Percentiles rank a stretch among this genome's conserved stretches.
These are phyloP conservation scores for Xylota sylvarum DNA, from an alignment of 2,888 invertebrate genomes.

Conservation along the genomic window DNA sequence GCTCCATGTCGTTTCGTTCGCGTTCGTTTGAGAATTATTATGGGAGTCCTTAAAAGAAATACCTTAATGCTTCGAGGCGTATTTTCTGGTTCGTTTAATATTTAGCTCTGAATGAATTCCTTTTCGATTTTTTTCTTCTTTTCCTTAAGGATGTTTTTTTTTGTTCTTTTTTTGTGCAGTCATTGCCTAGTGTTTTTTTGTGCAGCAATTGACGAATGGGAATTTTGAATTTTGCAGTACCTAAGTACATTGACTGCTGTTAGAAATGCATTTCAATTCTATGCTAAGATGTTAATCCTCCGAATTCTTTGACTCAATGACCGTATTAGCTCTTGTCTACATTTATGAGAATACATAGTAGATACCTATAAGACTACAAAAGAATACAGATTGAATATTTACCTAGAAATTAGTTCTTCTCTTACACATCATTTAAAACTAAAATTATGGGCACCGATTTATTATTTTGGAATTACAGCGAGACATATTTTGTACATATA, in stretches of 20 bases:
- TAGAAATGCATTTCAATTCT: neutral
- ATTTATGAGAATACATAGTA: too few species aligned
- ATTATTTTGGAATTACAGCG: too few species aligned
- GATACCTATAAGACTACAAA: too few species aligned
- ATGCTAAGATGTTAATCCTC: too few species aligned
- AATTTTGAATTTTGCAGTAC: conserved; percentile 13
- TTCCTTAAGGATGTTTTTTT: conserved; percentile 11
- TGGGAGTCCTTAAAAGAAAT: conserved; percentile 41
- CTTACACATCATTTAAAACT: too few species aligned
- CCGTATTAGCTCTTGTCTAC: too few species aligned
- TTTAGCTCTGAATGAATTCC: conserved; percentile 40
- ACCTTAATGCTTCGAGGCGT: conserved; percentile 36
- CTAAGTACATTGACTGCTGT: neutral
- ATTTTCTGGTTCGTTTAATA: conserved; percentile 59
- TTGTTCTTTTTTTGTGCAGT: conserved; percentile 14
- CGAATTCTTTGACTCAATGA: too few species aligned
- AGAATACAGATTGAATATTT: too few species aligned
- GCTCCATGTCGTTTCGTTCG: conserved; percentile 35
- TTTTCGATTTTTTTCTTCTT: conserved; percentile 11
- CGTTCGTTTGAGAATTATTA: conserved; percentile 55
- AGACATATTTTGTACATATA: too few species aligned
- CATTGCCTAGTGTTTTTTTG: conserved; percentile 30
- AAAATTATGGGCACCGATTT: too few species aligned
- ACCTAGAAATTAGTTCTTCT: too few species aligned
- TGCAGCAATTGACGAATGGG: conserved; percentile 33